Base-by-base conservation (phyloP, 1,140 invertebrate species). In the Parasteatoda tepidariorum region DNA sequence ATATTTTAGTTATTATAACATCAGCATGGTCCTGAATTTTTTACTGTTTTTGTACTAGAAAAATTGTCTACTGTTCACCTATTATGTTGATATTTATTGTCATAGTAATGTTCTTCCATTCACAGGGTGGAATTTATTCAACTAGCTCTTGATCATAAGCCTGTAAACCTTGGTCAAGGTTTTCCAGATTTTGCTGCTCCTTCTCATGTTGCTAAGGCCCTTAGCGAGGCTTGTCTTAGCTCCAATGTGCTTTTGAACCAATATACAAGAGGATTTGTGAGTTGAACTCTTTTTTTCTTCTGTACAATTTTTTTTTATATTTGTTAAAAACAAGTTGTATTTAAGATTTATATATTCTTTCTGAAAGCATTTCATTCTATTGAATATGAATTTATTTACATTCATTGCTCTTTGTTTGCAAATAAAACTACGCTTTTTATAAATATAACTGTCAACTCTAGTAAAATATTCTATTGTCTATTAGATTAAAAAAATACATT, bases 161-260 rank as follows among this genome's bases (percentile, higher is more conserved):
- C 97, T 0, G 88, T 98, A 13, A 99, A 99, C 90, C 91, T 99
- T 41, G 98, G 98, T 0, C 97, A 99, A 92, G 98, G 98, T 2
- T 99, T 99, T 90, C 97, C 98, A 0, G 97, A 99, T 89, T 98
- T 95, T 90, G 92, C 93, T 86, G 93, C 96, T 22, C 97, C 97
- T 0, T 90, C 93, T 54, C 93, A 94, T 91, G 93, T 99, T 0
- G 93, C 93, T 0, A 92, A 97, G 86, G 93, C 94, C 18, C 89
- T 99, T 55, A 90, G 92, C 1, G 91, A 94, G 48, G 92, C 93
- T 59, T 90, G 93, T 0, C 90, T 89, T 5, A 92, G 92, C 67
- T 90, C 93, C 11, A 94, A 97, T 91, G 92, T 92, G 38, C 89
- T 96, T 0, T 87, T 97, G 9, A 94, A 98, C 89, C 98, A 99